Evolutionary conservation across 2,888 invertebrate genomes (phyloP).

Genomic region (Magallana nippona): DNA sequence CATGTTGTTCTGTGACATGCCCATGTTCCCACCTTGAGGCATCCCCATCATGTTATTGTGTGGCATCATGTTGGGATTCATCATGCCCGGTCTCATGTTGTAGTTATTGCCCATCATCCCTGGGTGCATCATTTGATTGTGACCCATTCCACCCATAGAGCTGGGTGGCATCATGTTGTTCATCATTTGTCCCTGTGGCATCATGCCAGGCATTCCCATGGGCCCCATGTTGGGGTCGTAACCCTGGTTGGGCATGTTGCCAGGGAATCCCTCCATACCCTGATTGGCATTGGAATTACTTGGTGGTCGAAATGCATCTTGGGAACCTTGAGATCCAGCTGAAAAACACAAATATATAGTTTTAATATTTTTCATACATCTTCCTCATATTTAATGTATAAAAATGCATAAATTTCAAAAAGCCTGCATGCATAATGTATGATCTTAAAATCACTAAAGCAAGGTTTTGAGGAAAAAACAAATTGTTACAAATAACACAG

Average conservation of each 20-base stretch:
- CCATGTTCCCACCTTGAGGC: slow-evolving; percentile 58
- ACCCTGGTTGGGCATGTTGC: slow-evolving; percentile 60
- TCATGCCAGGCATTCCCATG: slow-evolving; percentile 68
- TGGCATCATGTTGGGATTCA: slow-evolving; percentile 63
- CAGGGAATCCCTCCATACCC: slow-evolving; percentile 58
- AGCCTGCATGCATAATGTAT: too few species aligned
- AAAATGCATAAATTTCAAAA: too few species aligned
- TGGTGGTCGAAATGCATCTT: slow-evolving; percentile 74
- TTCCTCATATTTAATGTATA: too few species aligned
- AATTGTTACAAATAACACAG: too few species aligned
- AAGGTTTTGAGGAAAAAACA: too few species aligned
- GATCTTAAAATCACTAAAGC: too few species aligned
- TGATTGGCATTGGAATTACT: slow-evolving; percentile 65
- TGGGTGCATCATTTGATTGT: slow-evolving; percentile 55
- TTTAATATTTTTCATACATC: neutral
- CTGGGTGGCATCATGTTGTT: slow-evolving; percentile 78
- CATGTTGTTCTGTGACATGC: slow-evolving; percentile 60
- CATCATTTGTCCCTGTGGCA: slow-evolving; percentile 71
- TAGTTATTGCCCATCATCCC: slow-evolving; percentile 56
- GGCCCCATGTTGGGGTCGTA: slow-evolving; percentile 70
- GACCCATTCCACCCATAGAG: slow-evolving; percentile 60
- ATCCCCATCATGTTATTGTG: slow-evolving; percentile 47
- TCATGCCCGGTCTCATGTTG: slow-evolving; percentile 61
- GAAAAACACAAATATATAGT: neutral
- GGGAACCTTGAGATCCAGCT: slow-evolving; percentile 73